A percentile compares a stretch with the other conserved stretches of the same genome.
These are phyloP conservation scores for Cataglyphis hispanica DNA, from an alignment of 1,140 invertebrate genomes.

Conservation along the genomic window DNA sequence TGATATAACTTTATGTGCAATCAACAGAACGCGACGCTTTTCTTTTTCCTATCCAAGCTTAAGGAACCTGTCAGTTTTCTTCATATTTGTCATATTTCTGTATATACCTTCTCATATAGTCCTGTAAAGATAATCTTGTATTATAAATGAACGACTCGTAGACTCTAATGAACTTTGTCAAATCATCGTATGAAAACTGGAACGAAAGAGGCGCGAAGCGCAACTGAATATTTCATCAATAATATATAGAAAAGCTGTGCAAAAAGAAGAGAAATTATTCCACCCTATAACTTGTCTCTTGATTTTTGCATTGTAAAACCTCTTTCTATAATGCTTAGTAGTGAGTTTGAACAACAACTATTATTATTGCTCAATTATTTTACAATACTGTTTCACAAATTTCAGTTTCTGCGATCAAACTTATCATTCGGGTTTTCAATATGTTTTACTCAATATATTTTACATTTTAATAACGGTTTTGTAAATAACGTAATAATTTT, in stretches of 20 bases:
- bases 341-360: constrained; percentile 6
- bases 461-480: not conserved
- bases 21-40: not conserved
- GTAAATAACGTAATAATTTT: not conserved
- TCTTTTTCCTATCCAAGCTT: not conserved
- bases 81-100: not conserved
- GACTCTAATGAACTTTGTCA: constrained; percentile 10
- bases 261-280: constrained; percentile 32
- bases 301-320: not conserved
- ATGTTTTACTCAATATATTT: not conserved
- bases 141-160: constrained; percentile 12
- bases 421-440: not conserved
- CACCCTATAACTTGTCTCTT: not conserved
- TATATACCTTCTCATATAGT: not conserved
- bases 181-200: constrained; percentile 12
- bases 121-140: constrained; percentile 12
- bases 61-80: not conserved
- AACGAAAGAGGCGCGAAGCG: not conserved
- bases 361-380: not conserved
- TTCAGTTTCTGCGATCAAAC: constrained; percentile 7
- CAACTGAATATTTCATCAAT: constrained; percentile 65
- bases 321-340: not conserved
- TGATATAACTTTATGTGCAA: constrained; percentile 40
- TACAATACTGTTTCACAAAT: not conserved
- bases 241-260: constrained; percentile 10